phyloP scores from a whole-genome alignment of 2,888 invertebrate species.

The Cataglyphis altisquamis region DNA sequence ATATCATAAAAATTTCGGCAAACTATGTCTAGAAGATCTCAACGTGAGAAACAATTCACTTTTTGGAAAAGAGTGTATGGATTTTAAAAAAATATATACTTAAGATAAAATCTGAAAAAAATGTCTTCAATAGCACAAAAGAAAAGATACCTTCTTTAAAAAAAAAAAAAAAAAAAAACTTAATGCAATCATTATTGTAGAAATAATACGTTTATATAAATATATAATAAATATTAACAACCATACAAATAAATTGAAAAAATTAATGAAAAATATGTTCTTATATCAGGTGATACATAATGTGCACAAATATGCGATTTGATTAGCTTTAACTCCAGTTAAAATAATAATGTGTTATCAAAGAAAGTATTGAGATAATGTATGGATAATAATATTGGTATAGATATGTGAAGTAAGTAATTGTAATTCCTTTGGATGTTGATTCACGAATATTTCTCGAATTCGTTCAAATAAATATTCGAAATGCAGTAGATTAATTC shows the following conservation, averaged over 20 bases:
- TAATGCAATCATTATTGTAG: not conserved
- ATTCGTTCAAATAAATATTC: not conserved
- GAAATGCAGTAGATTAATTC: not conserved
- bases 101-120: not conserved
- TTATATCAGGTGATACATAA: not conserved
- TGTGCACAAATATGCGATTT: not conserved
- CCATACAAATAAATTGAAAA: not conserved
- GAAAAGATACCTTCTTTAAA: not conserved
- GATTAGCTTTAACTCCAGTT: not conserved
- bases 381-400: not conserved
- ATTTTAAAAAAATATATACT: not conserved
- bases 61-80: not conserved
- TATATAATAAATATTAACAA: not conserved
- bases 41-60: not conserved
- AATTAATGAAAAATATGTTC: not conserved
- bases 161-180: not conserved
- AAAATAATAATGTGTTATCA: not conserved
- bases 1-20: not conserved
- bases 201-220: not conserved
- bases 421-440: slow-evolving; percentile 1
- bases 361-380: not conserved
- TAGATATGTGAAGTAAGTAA: not conserved
- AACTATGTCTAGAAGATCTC: not conserved
- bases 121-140: not conserved
- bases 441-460: slow-evolving; percentile 22